Conservation (phyloP, 1,140 invertebrate species). For the Gryllus bimaculatus region DNA sequence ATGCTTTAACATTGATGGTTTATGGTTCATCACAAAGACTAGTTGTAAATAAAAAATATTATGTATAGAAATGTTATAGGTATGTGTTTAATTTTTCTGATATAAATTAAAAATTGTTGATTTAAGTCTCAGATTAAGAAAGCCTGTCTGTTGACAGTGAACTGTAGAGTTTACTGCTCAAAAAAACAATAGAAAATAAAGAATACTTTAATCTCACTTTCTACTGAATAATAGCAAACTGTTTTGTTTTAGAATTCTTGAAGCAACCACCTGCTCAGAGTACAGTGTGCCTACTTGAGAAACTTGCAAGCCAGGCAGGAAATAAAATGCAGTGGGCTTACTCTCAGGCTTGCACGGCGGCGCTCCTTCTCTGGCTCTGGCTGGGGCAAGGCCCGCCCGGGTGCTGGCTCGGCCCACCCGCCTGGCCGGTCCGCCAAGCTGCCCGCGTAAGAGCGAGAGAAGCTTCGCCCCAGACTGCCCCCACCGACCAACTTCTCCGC, state of each 20-base stretch:
- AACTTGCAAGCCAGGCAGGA: background rate
- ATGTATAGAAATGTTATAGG: too few relatives aligned
- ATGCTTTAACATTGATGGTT: too few relatives aligned
- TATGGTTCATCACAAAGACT: too few relatives aligned
- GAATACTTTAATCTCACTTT: too few relatives aligned
- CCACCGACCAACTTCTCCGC: constrained; percentile 41
- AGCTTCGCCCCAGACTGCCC: constrained; percentile 40
- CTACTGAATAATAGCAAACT: too few relatives aligned
- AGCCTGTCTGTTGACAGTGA: too few relatives aligned
- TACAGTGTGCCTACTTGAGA: background rate
- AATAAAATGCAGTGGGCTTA: constrained; percentile 30
- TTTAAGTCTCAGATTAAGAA: too few relatives aligned
- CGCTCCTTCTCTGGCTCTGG: constrained; percentile 33
- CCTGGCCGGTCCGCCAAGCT: constrained; percentile 25
- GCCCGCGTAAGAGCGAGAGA: constrained; percentile 36
- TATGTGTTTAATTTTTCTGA: too few relatives aligned
- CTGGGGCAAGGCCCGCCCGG: constrained; percentile 32
- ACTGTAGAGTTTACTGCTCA: too few relatives aligned
- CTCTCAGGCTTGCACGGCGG: constrained; percentile 38
- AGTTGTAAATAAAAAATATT: too few relatives aligned
- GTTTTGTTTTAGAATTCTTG: background rate
- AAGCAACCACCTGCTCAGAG: background rate
- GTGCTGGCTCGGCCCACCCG: constrained; percentile 16
- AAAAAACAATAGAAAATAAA: too few relatives aligned
- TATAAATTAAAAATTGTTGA: too few relatives aligned